Percentiles rank a stretch among this genome's conserved stretches.
Conservation (phyloP, 2,888 invertebrate species). For the Timandra comae region DNA sequence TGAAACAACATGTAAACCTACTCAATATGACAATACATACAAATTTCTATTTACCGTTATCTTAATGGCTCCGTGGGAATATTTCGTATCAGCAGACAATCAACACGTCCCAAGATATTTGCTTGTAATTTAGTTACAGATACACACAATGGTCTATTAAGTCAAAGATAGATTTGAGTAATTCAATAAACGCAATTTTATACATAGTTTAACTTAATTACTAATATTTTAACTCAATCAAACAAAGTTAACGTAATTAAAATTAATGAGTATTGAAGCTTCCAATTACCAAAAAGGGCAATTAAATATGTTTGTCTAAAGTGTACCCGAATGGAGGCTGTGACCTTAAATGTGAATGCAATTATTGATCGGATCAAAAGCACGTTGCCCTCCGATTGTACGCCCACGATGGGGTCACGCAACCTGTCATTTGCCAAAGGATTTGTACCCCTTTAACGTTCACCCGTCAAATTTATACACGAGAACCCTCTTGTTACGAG, state of each 20-base stretch:
- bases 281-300: not conserved
- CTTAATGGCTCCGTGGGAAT: conserved; percentile 27
- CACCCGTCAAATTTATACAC: conserved; percentile 57
- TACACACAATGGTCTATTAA: conserved; percentile 33
- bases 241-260: not conserved
- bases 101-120: conserved; percentile 35
- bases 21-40: conserved; percentile 9
- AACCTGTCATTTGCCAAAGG: conserved; percentile 62
- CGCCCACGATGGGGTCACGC: conserved; percentile 39
- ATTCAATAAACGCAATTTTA: conserved; percentile 20
- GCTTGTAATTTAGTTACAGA: conserved; percentile 34
- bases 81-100: conserved; percentile 34
- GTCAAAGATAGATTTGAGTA: conserved; percentile 24
- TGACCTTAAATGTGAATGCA: conserved; percentile 25
- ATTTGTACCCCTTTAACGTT: conserved; percentile 52
- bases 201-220: not conserved
- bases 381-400: conserved; percentile 23
- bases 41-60: conserved; percentile 25
- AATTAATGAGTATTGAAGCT: conserved; percentile 7
- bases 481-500: conserved; percentile 28
- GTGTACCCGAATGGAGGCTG: not conserved
- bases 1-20: not conserved
- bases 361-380: conserved; percentile 33
- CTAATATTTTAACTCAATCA: not conserved
- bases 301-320: not conserved